Evolutionary conservation across 2,797 vertebrate species (phyloP).

Genomic region (Cyprinella venusta): DNA sequence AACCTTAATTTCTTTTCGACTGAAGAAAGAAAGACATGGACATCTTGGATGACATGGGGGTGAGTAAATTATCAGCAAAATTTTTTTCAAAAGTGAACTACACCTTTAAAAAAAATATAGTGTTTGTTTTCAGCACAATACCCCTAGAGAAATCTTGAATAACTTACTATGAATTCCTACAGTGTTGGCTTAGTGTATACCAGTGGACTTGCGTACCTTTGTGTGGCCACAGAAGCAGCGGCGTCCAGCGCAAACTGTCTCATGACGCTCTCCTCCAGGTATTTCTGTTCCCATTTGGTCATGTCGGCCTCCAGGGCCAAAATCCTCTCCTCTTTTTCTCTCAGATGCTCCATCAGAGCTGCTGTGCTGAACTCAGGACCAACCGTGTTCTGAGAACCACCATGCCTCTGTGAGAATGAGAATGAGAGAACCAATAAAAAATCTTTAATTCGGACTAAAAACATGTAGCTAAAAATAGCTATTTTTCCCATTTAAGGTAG

Average conservation of each 20-base stretch:
- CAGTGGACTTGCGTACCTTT: constrained; percentile 80
- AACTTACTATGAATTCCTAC: neutral
- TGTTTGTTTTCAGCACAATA: neutral
- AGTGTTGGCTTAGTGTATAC: neutral
- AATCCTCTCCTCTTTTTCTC: constrained; percentile 96
- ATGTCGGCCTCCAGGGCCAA: constrained; percentile 97
- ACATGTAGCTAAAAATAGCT: neutral
- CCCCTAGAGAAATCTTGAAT: neutral
- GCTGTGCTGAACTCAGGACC: constrained; percentile 87
- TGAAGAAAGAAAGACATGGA: too few relatives aligned
- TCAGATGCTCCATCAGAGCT: constrained; percentile 91
- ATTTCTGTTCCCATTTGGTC: constrained; percentile 99
- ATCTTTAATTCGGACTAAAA: neutral
- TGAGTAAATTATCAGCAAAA: too few relatives aligned
- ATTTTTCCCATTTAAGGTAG: neutral
- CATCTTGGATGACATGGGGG: too few relatives aligned
- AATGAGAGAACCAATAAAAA: neutral
- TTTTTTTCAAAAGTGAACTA: too few relatives aligned
- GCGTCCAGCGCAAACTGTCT: constrained; percentile 96
- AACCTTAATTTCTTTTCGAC: too few relatives aligned
- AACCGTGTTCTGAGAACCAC: constrained; percentile 76
- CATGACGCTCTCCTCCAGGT: constrained; percentile 98
- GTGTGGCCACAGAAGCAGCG: constrained; percentile 93
- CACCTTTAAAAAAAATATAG: neutral
- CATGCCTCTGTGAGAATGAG: constrained; percentile 85